Conservation (phyloP, 2,888 invertebrate genomes). For the Cybosia mesomella region DNA sequence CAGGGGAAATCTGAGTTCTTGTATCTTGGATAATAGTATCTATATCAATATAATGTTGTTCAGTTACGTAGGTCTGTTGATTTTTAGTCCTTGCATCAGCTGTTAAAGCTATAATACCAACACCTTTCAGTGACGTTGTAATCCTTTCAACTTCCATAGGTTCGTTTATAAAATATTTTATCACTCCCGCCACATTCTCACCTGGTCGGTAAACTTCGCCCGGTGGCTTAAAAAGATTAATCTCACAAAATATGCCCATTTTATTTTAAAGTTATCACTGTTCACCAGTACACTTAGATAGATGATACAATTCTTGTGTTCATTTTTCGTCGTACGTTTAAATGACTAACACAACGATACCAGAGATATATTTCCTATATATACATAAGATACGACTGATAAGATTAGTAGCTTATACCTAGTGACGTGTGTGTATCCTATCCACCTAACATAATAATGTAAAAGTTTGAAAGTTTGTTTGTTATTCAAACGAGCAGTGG, state of each 20-base stretch:
- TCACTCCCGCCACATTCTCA: conserved; percentile 45
- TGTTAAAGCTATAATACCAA: conserved; percentile 31
- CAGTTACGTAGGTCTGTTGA: conserved; percentile 21
- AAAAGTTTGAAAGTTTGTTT: neutral
- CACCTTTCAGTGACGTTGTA: conserved; percentile 51
- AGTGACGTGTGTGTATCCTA: neutral
- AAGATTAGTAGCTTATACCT: neutral
- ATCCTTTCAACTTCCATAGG: conserved; percentile 46
- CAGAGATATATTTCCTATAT: neutral
- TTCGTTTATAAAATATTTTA: conserved; percentile 54
- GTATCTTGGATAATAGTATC: conserved; percentile 38
- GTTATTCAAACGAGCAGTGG: neutral
- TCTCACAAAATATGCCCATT: conserved; percentile 58
- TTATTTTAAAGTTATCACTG: conserved; percentile 1
- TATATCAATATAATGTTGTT: conserved; percentile 46
- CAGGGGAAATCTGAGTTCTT: conserved; percentile 30
- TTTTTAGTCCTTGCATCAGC: conserved; percentile 20
- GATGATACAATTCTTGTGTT: neutral
- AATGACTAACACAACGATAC: conserved; percentile 1
- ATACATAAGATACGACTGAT: neutral
- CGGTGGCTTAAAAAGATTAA: conserved; percentile 51
- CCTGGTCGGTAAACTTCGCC: conserved; percentile 49
- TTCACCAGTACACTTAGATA: neutral
- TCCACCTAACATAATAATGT: neutral
- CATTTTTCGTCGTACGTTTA: neutral